Conservation (phyloP, 2,888 invertebrate species). For the Apamea sordens region DNA sequence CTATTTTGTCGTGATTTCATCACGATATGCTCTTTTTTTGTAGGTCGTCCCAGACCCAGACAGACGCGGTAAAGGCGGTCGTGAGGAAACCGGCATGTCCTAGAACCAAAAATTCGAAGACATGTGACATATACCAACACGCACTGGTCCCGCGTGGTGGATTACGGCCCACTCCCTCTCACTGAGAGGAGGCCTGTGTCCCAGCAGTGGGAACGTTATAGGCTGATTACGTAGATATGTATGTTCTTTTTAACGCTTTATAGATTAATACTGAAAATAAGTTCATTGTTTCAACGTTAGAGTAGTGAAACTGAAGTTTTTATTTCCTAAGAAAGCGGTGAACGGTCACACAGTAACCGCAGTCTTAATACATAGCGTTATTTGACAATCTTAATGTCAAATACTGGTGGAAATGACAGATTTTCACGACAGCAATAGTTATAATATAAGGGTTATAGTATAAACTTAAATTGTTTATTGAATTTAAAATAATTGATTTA, state of each 20-base stretch:
- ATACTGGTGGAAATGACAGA: neutral
- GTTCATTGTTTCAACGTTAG: neutral
- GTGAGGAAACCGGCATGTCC: no score
- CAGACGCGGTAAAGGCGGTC: no score
- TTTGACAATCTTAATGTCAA: neutral
- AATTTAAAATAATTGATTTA: no score
- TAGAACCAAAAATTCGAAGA: no score
- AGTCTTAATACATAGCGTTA: neutral
- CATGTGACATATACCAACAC: no score
- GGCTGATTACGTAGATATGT: no score
- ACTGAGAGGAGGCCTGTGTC: no score
- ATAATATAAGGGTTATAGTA: neutral
- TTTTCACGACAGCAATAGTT: neutral
- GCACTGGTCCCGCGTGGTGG: no score
- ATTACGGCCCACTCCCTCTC: no score
- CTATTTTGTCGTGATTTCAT: neutral
- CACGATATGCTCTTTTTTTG: neutral
- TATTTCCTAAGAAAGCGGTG: neutral
- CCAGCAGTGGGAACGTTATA: no score
- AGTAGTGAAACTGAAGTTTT: neutral
- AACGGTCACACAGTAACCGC: neutral
- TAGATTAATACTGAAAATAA: neutral
- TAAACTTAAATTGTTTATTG: no score
- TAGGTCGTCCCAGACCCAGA: no score
- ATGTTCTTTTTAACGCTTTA: neutral